These are phyloP conservation scores for Caretta caretta DNA, from an alignment of 2,113 vertebrate species.

Conservation along the genomic window DNA sequence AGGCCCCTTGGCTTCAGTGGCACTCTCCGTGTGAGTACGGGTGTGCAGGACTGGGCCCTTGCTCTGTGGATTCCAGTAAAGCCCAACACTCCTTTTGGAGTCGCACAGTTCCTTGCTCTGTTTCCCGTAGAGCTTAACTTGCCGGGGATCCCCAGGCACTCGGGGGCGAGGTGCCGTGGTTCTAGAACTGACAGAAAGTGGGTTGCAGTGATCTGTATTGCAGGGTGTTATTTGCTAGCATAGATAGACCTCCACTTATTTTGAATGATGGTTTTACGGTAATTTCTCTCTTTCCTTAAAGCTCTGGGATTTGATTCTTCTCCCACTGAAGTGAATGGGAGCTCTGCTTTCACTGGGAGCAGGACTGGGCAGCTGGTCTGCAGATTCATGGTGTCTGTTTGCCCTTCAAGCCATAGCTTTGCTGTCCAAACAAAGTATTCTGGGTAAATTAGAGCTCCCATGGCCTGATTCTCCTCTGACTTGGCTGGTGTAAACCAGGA, in stretches of 20 bases:
- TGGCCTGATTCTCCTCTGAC: background rate
- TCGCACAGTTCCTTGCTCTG: background rate
- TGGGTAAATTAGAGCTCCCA: background rate
- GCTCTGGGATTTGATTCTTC: background rate
- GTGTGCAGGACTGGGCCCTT: background rate
- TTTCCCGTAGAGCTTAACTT: background rate
- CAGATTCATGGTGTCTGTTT: background rate
- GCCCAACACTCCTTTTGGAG: background rate
- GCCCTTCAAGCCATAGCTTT: background rate
- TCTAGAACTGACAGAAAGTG: background rate
- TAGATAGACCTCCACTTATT: background rate
- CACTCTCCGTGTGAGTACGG: rapidly evolving
- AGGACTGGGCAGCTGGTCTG: background rate
- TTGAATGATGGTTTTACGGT: background rate
- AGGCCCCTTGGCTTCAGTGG: background rate
- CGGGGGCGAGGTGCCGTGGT: rapidly evolving
- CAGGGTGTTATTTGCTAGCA: background rate
- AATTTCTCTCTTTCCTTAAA: background rate
- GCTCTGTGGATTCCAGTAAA: background rate
- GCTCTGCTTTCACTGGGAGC: background rate
- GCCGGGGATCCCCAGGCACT: background rate
- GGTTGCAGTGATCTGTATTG: background rate
- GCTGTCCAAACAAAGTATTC: background rate
- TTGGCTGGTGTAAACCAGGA: background rate
- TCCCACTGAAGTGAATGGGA: background rate